These are phyloP conservation scores for Stichopus chloronotus DNA, from an alignment of 35 echinoderm and acorn worm species.

Conservation along the genomic window DNA sequence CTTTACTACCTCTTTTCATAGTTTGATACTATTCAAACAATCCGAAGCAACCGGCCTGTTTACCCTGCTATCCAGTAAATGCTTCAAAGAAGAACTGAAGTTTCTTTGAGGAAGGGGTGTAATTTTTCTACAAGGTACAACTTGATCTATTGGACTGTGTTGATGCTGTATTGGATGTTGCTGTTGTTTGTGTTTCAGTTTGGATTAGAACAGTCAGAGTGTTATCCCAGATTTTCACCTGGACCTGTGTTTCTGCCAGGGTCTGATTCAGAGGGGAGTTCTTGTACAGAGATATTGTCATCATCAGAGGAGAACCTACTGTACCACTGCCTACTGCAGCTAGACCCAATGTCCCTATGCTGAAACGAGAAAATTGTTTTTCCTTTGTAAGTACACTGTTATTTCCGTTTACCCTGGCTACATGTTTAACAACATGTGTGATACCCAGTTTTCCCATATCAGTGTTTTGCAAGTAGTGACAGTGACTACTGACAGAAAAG, in stretches of 20 bases:
- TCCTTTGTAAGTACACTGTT: constrained; percentile 33
- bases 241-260: constrained; percentile 8
- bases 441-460: too few relatives aligned
- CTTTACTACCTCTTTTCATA: constrained; percentile 1
- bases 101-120: background rate
- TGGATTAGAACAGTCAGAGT: background rate
- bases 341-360: background rate
- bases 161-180: background rate
- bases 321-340: background rate
- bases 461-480: too few relatives aligned
- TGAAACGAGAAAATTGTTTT: constrained; percentile 31
- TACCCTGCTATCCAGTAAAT: background rate
- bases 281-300: background rate
- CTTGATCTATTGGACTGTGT: background rate
- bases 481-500: too few relatives aligned
- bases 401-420: background rate
- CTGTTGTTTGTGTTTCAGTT: constrained; percentile 34
- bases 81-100: background rate
- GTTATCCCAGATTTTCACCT: background rate
- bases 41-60: background rate
- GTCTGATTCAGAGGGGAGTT: constrained; percentile 11
- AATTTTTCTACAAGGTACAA: background rate
- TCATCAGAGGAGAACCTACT: constrained; percentile 4
- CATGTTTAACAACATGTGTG: background rate
- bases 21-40: background rate